phyloP scores from a whole-genome alignment of 2,797 vertebrate species.

The Pangasius macronema region DNA sequence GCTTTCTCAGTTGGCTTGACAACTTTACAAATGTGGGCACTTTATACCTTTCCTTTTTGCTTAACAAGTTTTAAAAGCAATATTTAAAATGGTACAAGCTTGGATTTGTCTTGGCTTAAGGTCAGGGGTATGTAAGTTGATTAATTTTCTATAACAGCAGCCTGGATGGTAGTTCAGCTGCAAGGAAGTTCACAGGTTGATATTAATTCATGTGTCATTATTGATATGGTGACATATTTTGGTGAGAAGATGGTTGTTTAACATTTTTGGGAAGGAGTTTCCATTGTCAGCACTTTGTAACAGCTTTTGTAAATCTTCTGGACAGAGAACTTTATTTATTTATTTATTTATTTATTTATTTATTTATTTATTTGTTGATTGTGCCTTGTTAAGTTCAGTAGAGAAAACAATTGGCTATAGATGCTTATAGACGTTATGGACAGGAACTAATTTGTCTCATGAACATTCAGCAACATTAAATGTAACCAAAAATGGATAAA shows the following conservation, averaged over 20 bases:
- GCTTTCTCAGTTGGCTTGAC: background rate
- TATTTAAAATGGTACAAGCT: background rate
- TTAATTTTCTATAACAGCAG: background rate
- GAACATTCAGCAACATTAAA: background rate
- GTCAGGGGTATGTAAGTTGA: background rate
- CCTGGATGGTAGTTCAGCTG: background rate
- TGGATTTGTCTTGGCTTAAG: background rate
- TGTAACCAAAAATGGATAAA: background rate
- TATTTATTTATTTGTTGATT: too few species aligned
- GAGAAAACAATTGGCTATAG: background rate
- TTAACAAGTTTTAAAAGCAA: background rate
- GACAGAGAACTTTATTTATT: background rate
- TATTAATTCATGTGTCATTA: background rate
- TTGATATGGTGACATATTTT: background rate
- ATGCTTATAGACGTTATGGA: background rate
- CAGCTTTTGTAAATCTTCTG: background rate
- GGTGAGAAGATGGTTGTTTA: background rate
- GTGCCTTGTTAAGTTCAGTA: too few species aligned
- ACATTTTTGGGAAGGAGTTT: background rate
- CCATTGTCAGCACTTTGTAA: background rate
- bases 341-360: too few species aligned
- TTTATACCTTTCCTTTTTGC: background rate
- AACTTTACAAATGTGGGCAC: background rate
- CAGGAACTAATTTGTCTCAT: background rate
- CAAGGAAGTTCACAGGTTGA: background rate